Evolutionary conservation across 1,140 invertebrate species (phyloP), one percentile per base, ranked within the genome.

Genomic region (Drosophila littoralis): DNA sequence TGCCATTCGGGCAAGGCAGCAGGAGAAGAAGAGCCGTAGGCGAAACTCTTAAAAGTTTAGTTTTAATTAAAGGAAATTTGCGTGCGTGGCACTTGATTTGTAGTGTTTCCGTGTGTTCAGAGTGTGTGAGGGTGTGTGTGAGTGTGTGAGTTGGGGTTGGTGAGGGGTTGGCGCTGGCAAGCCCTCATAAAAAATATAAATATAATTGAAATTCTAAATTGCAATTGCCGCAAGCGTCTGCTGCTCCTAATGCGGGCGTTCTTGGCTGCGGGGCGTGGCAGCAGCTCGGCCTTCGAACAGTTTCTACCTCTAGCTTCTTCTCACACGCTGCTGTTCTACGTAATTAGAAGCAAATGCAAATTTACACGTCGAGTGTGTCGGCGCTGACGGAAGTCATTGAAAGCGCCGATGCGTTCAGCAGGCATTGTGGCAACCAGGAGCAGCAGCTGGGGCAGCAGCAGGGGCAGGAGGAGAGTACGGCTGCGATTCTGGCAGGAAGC

Each of bases 131-230:
- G 12, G 9, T 13, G 8, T 51, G 33, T 58, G 8, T 6, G 7
- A 32, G 8, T 13, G 7, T n/a, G 2, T 22, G 33, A 4, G 58
- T 38, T 54, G 22, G 57, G 15, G 12, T 6, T 13, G 63, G 7
- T 28, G 22, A 28, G 22, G 22, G 0, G 22, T 28, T 28, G 22
- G 17, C 17, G 32, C 10, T 22, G 15, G 48, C 50, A 28, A 57
- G 60, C 75, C 75, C 71, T 63, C 74, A 79, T 79, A 76, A 71
- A 72, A 68, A 68, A 73, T 76, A 82, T 88, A 88, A 88, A 86
- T 86, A 86, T 86, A 86, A 86, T 86, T 86, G 82, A 86, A 86
- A 74, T 86, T 86, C 83, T 86, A 88, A 86, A 86, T 86, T 86
- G 82, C 82, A 88, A 78, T 88, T 86, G 79, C 82, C 83, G 63